A percentile compares a stretch with the other conserved stretches of the same genome.
These are phyloP conservation scores for Ochropacha duplaris DNA, from an alignment of 2,888 invertebrate species.

Conservation along the genomic window DNA sequence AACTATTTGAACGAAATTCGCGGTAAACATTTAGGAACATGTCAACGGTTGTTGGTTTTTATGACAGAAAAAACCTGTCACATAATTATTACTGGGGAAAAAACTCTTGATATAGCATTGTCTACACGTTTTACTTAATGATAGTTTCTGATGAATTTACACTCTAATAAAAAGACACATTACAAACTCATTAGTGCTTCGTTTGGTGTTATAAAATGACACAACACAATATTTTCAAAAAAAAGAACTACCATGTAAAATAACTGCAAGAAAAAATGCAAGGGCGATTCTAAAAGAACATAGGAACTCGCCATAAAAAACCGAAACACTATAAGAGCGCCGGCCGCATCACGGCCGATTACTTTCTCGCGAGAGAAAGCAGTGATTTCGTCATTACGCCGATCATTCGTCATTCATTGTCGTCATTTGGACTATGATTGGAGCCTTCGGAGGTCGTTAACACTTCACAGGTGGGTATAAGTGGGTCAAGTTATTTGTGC, in stretches of 20 bases:
- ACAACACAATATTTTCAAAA: too few relatives aligned
- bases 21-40: not conserved
- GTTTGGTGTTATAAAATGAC: not conserved
- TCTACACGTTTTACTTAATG: too few relatives aligned
- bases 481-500: constrained; percentile 5
- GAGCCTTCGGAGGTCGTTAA: constrained; percentile 14
- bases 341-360: constrained; percentile 32
- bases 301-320: constrained; percentile 5
- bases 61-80: not conserved
- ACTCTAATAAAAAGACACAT: not conserved
- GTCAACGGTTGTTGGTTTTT: not conserved
- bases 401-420: constrained; percentile 19
- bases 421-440: constrained; percentile 15
- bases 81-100: not conserved
- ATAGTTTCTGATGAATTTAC: not conserved
- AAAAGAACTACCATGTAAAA: too few relatives aligned
- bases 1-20: not conserved
- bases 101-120: not conserved
- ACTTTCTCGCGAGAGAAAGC: constrained; percentile 49
- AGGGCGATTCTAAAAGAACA: not conserved
- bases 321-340: constrained; percentile 29
- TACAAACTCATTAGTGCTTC: not conserved
- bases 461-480: constrained; percentile 8
- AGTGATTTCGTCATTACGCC: constrained; percentile 29
- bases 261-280: constrained; percentile 11